Conservation (phyloP, 2,797 vertebrate species). For the Brotula barbata region DNA sequence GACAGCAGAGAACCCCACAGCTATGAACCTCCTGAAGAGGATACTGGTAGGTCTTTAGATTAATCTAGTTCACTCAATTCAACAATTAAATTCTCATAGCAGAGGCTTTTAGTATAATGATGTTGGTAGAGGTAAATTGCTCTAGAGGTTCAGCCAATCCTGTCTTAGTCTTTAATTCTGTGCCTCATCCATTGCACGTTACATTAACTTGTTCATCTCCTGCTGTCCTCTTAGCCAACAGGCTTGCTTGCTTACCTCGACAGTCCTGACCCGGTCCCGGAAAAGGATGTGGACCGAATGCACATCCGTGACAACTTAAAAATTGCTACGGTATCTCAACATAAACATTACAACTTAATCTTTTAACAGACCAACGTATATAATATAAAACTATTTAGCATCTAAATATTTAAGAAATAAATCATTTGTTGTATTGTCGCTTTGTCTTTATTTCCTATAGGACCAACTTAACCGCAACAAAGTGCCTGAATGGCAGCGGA, state of each 20-base stretch:
- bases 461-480: conserved; percentile 96
- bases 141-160: conserved; percentile 9
- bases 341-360: neutral
- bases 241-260: conserved; percentile 94
- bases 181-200: neutral
- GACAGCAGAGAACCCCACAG: conserved; percentile 95
- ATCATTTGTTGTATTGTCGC: neutral
- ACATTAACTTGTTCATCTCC: neutral
- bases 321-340: conserved; percentile 87
- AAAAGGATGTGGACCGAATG: conserved; percentile 96
- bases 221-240: conserved; percentile 80
- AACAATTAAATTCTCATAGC: conserved; percentile 6
- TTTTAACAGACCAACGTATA: neutral
- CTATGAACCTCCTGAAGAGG: conserved; percentile 94
- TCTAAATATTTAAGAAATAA: neutral
- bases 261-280: conserved; percentile 91
- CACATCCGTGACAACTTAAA: conserved; percentile 97
- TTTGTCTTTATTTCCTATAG: conserved; percentile 67
- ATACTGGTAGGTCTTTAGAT: conserved; percentile 84
- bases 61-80: neutral
- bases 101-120: conserved; percentile 32
- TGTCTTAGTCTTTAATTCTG: conserved; percentile 12
- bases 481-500: conserved; percentile 96
- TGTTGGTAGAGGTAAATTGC: neutral
- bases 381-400: neutral